phyloP scores from a whole-genome alignment of 2,113 vertebrate species.

The Tor tambroides region DNA sequence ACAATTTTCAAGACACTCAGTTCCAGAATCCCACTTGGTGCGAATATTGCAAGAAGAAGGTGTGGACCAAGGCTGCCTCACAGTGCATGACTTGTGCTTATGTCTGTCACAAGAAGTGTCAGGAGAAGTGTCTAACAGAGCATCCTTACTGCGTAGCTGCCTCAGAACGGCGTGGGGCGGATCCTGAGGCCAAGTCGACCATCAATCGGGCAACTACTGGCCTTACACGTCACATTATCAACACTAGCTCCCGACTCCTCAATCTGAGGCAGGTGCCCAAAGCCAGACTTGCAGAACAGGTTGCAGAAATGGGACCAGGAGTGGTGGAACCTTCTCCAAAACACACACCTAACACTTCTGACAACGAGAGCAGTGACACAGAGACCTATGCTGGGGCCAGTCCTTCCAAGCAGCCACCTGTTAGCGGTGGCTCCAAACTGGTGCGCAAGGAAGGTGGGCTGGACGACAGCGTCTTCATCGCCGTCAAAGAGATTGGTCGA shows the following conservation, averaged over 20 bases:
- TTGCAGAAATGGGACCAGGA: slow-evolving; percentile 76
- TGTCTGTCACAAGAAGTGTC: slow-evolving; percentile 98
- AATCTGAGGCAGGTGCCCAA: slow-evolving; percentile 90
- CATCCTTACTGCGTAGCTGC: slow-evolving; percentile 84
- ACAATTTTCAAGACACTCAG: slow-evolving; percentile 98
- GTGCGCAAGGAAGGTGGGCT: slow-evolving; percentile 90
- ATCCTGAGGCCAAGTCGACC: slow-evolving; percentile 86
- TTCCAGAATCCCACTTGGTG: slow-evolving; percentile 99
- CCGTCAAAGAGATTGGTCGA: slow-evolving; percentile 95
- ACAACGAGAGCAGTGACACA: slow-evolving; percentile 97
- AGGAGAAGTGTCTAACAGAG: slow-evolving; percentile 94
- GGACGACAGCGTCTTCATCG: slow-evolving; percentile 96
- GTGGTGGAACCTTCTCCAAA: slow-evolving; percentile 88
- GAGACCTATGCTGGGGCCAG: slow-evolving; percentile 88
- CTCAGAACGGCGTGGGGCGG: slow-evolving; percentile 80
- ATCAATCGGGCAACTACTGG: slow-evolving; percentile 87
- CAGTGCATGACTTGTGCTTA: slow-evolving; percentile 95
- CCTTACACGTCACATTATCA: slow-evolving; percentile 93
- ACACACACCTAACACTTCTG: slow-evolving; percentile 94
- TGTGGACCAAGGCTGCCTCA: slow-evolving; percentile 98
- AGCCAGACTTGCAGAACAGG: slow-evolving; percentile 84
- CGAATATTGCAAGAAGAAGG: slow-evolving; percentile 98
- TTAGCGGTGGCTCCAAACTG: slow-evolving; percentile 78
- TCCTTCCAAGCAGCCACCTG: slow-evolving; percentile 81
- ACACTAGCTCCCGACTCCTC: slow-evolving; percentile 93